Base-by-base conservation (phyloP, 2,888 invertebrate species). In the Ethmia dodecea region DNA sequence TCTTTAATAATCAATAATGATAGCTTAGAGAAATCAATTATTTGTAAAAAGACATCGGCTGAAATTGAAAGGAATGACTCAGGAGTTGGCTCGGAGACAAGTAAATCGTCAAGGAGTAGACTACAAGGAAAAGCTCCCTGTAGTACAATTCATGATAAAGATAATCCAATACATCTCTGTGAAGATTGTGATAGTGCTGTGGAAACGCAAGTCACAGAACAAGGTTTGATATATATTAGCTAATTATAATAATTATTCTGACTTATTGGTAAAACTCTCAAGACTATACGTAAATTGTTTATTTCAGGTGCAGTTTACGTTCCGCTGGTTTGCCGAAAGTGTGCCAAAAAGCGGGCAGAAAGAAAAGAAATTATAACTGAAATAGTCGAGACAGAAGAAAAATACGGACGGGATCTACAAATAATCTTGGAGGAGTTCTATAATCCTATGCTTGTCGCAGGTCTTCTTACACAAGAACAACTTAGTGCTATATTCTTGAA, bases 321-420 rank as follows among this genome's bases (percentile, higher is more conserved):
- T 15, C 93, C 94, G 1, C 78, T 94, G 42, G 91, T 95, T 18
- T 98, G 97, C 73, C 89, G 94, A 45, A 95, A 96, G 68, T 98
- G 98, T 71, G 89, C 92, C 38, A 94, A 96, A 64, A 94, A 94
- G 60, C 89, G 97, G 36, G 91, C 94, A 5, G 97, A 98, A 69
- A 89, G 97, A 35, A 96, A 96, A 63, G 97, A 98, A 86, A 97
- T 97, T 20, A 93, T 98, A 33, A 94, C 94, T 3, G 98, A 98
- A 87, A 96, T 98, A 42, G 94, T 97, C 3, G 97, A 98, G 78
- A 98, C 98, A 1, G 98, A 98, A 79, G 93, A 96, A 64, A 98
- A 97, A 63, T 98, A 98, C 66, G 96, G 97, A 12, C 89, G 97
- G 34, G 98, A 98, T 74, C 86, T 98, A 54, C 93, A 94, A 67